phyloP scores from a whole-genome alignment of 2,797 vertebrate genomes.

The Lagorchestes hirsutus region DNA sequence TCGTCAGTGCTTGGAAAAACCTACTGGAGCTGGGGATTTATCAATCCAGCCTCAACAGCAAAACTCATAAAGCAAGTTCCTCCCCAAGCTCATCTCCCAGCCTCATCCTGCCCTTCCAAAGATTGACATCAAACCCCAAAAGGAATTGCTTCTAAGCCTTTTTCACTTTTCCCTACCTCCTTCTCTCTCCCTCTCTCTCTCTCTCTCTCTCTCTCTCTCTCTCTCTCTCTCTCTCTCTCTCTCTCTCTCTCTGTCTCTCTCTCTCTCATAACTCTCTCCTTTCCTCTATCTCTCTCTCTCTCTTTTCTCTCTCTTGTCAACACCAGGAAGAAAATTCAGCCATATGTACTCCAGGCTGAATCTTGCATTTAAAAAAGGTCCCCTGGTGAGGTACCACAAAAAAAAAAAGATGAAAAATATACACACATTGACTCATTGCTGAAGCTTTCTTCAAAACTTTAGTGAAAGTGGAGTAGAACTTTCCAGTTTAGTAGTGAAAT shows the following conservation, averaged over 20 bases:
- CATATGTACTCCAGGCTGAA: not conserved
- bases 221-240: not conserved
- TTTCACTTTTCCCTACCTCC: not conserved
- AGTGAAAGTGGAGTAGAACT: conserved; percentile 10
- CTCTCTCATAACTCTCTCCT: too few relatives aligned
- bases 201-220: conserved; percentile 21
- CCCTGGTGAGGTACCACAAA: conserved; percentile 26
- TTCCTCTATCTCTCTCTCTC: not conserved
- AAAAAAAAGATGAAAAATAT: not conserved
- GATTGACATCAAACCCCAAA: conserved; percentile 20
- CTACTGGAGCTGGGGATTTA: conserved; percentile 71
- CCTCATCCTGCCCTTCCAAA: conserved; percentile 53
- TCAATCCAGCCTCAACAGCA: conserved; percentile 76
- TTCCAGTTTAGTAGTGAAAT: not conserved
- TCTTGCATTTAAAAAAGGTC: not conserved
- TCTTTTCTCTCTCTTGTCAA: not conserved
- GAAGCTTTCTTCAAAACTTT: conserved; percentile 14
- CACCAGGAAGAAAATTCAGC: not conserved
- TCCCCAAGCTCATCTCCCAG: conserved; percentile 64
- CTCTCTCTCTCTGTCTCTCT: not conserved
- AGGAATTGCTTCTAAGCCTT: not conserved
- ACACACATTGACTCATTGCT: not conserved
- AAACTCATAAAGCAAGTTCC: conserved; percentile 55
- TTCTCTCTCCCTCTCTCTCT: not conserved
- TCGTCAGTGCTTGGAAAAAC: conserved; percentile 77